These are phyloP conservation scores for Chloropsis hardwickii DNA, from an alignment of 2,113 vertebrate species.

Conservation along the genomic window DNA sequence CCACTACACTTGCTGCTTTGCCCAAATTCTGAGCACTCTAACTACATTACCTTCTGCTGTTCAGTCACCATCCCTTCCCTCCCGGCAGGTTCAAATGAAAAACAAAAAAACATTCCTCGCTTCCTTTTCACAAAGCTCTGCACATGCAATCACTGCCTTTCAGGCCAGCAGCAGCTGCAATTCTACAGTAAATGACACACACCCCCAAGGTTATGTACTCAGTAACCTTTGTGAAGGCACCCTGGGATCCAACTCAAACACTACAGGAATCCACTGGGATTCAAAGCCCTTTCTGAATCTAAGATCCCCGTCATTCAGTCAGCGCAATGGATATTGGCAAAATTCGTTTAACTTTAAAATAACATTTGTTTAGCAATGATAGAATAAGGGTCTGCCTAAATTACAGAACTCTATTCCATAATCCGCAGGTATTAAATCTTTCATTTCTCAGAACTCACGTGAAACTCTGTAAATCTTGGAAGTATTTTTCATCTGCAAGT, in stretches of 20 bases:
- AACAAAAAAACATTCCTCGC: background rate
- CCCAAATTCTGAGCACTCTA: background rate
- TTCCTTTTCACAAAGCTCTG: background rate
- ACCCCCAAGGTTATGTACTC: background rate
- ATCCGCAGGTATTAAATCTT: background rate
- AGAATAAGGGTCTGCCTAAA: background rate
- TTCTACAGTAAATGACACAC: background rate
- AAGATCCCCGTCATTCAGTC: background rate
- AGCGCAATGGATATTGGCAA: background rate
- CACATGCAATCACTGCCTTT: background rate
- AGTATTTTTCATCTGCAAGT: background rate
- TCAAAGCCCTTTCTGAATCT: slow-evolving; percentile 22
- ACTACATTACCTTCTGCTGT: fast-evolving
- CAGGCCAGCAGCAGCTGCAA: background rate
- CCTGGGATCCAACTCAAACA: slow-evolving; percentile 29
- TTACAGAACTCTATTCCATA: background rate
- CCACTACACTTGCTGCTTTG: background rate
- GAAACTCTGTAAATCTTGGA: background rate
- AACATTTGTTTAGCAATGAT: slow-evolving; percentile 35
- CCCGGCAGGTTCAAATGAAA: background rate
- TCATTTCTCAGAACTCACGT: background rate
- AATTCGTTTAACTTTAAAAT: slow-evolving; percentile 19
- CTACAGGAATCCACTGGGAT: background rate
- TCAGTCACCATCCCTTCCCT: background rate
- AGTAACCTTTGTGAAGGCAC: background rate